A percentile compares a stretch with the other conserved stretches of the same genome.
phyloP scores from a whole-genome alignment of 2,888 invertebrate genomes.

The Coremacera marginata region DNA sequence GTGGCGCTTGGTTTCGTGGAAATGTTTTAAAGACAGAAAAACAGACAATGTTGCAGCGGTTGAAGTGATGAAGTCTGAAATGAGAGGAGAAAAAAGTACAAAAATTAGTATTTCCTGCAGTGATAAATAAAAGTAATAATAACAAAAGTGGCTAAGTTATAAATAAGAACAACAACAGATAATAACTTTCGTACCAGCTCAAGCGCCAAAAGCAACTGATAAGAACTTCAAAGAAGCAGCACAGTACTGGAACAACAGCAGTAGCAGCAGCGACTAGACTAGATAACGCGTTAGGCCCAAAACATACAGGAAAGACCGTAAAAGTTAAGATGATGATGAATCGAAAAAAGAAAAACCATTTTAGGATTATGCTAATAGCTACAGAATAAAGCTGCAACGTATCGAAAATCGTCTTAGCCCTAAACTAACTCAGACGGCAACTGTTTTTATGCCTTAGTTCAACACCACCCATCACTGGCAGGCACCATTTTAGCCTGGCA shows the following conservation, averaged over 20 bases:
- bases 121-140: not conserved
- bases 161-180: not conserved
- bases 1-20: not conserved
- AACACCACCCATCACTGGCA: no score
- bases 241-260: not conserved
- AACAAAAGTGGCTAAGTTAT: not conserved
- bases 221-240: not conserved
- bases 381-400: no score
- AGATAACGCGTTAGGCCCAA: not conserved
- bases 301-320: no score
- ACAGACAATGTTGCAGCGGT: not conserved
- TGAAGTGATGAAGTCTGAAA: conserved; percentile 14
- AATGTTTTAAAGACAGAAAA: not conserved
- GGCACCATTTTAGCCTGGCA: no score
- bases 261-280: not conserved
- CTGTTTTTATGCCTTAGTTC: no score
- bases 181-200: not conserved
- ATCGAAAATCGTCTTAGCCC: no score
- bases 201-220: not conserved
- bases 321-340: no score
- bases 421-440: no score
- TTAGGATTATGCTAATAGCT: no score
- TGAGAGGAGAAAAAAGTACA: not conserved
- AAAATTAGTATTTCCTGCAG: conserved; percentile 14
- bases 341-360: no score